Evolutionary conservation across 2,113 vertebrate species (phyloP).

Genomic region (Tiliqua scincoides): DNA sequence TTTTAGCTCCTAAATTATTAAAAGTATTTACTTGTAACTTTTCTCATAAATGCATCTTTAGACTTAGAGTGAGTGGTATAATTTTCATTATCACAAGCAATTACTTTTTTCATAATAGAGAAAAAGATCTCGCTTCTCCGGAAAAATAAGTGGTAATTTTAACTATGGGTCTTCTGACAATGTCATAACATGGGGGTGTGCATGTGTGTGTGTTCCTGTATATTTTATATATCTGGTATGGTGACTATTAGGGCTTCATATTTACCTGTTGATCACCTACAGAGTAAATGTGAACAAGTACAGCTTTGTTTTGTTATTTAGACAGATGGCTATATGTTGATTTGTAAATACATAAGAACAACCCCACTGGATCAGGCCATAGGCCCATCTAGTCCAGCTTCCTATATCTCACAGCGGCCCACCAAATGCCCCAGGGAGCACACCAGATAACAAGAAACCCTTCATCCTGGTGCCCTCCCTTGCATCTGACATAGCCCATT

Average conservation of each 20-base stretch:
- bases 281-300: constrained; percentile 29
- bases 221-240: not conserved
- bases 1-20: constrained; percentile 10
- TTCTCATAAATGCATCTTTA: constrained; percentile 27
- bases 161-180: fast-evolving
- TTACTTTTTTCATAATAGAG: constrained; percentile 22
- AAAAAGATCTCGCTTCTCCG: not conserved
- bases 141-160: constrained; percentile 17
- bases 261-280: constrained; percentile 32
- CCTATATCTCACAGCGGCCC: too few species aligned
- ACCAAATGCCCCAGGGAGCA: too few species aligned
- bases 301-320: constrained; percentile 55
- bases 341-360: too few species aligned
- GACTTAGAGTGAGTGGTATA: not conserved
- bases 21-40: constrained; percentile 28
- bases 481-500: too few species aligned
- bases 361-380: too few species aligned
- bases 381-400: too few species aligned
- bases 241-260: constrained; percentile 5
- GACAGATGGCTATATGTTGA: constrained; percentile 59
- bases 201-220: not conserved
- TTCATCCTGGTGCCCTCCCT: too few species aligned
- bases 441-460: too few species aligned
- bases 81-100: not conserved
- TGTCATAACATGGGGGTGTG: not conserved